A percentile compares a stretch with the other conserved stretches of the same genome.
Evolutionary conservation across 35 echinoderm and acorn worm species (phyloP).

Genomic region (Heliocidaris erythrogramma): DNA sequence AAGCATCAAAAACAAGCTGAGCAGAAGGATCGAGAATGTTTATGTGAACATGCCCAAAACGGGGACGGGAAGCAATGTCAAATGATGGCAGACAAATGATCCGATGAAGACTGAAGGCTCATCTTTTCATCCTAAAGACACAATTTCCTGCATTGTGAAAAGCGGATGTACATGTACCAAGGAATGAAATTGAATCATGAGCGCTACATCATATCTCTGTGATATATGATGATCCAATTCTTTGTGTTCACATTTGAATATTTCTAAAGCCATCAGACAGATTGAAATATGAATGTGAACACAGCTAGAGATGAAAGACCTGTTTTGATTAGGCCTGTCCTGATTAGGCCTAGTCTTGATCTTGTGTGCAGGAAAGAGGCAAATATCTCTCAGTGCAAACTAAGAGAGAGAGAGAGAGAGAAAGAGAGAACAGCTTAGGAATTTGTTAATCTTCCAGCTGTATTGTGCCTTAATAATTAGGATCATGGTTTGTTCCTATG

Average conservation of each 20-base stretch:
- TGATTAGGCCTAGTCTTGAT: neutral
- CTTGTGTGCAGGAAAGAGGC: neutral
- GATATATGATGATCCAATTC: neutral
- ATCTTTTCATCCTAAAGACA: neutral
- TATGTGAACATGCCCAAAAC: slow-evolving; percentile 47
- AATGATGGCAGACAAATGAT: neutral
- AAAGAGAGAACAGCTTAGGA: neutral
- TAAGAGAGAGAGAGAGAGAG: neutral
- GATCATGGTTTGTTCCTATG: too few relatives aligned
- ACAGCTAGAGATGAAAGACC: neutral
- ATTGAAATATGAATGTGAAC: neutral
- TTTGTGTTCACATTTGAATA: neutral
- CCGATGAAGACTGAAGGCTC: neutral
- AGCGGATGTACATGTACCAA: neutral
- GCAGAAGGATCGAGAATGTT: neutral
- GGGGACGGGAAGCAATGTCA: slow-evolving; percentile 5
- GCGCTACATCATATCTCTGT: neutral
- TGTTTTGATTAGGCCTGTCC: too few relatives aligned
- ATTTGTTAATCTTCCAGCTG: neutral
- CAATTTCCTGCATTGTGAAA: neutral
- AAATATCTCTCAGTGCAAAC: neutral
- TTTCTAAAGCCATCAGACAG: neutral
- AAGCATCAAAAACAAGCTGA: slow-evolving; percentile 32
- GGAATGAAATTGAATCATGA: neutral
- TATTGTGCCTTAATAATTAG: neutral